Evolutionary conservation across 2,888 invertebrate species (phyloP), one percentile per base, ranked within the genome.

Genomic region (Latrodectus hesperus): DNA sequence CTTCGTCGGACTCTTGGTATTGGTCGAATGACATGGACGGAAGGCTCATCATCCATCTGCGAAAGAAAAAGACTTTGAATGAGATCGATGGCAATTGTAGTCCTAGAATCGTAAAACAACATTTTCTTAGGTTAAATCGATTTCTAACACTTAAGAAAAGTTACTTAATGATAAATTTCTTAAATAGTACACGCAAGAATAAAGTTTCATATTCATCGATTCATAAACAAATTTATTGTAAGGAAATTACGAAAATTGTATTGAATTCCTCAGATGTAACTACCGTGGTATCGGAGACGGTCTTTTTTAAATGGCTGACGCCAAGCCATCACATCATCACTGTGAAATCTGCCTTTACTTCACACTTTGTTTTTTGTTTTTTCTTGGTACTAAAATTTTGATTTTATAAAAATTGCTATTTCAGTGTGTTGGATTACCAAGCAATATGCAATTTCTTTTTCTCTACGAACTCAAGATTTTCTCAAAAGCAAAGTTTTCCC

Each of bases 31-130:
- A 88, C 88, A 88, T 76, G 1, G 84, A 65, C 53, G 88, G 88
- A 51, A 88, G 17, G 16, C 38, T 68, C 84, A 76, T 88, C 88
- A 88, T 88, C 88, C 88, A 88, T 9, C 88, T 88, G 51, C 9
- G 80, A 70, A 64, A 65, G 14, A 8, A 64, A 38, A 76, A 60
- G n/a, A 26, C 8, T 12, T 22, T 9, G 68, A 68, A 9, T 17
- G 11, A 68, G 26, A 17, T 12, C 9, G 22, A 68, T 17, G 9
- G 5, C 68, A 68, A 4, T 68, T 68, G 5, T 17, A 10, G 17
- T 64, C 12, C 17, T 64, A 64, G 17, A n/a, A n/a, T 64, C 8
- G 2, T 0, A 60, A 16, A 6, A n/a, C 12, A 9, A 1, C 0
- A 60, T 60, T 60, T 60, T 16, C 16, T n/a, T 5, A 16, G 12